phyloP scores from a whole-genome alignment of 2,797 vertebrate genomes.

The Hoplostethus atlanticus region DNA sequence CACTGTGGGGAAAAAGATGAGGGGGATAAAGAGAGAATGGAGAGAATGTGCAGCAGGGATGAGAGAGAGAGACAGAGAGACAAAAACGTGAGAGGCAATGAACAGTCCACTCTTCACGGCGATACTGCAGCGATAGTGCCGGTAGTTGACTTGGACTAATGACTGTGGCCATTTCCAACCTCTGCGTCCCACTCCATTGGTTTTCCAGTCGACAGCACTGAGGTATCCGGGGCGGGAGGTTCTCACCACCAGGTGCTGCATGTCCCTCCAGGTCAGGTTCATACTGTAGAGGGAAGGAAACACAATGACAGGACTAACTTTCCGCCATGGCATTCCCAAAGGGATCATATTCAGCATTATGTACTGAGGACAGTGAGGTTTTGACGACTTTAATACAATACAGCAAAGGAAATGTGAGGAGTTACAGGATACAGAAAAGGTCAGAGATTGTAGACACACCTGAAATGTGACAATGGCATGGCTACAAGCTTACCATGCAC shows the following conservation, averaged over 20 bases:
- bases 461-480: slow-evolving; percentile 42
- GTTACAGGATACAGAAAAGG: slow-evolving; percentile 50
- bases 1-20: slow-evolving; percentile 80
- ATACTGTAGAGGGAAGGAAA: slow-evolving; percentile 80
- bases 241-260: slow-evolving; percentile 97
- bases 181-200: slow-evolving; percentile 94
- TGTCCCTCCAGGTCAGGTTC: slow-evolving; percentile 98
- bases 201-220: slow-evolving; percentile 93
- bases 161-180: slow-evolving; percentile 76
- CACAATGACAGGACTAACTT: slow-evolving; percentile 30
- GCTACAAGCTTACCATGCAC: slow-evolving; percentile 7
- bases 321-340: slow-evolving; percentile 39
- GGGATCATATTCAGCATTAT: slow-evolving; percentile 48
- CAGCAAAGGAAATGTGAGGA: slow-evolving; percentile 53
- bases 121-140: slow-evolving; percentile 2
- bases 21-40: slow-evolving; percentile 2
- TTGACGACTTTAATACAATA: slow-evolving; percentile 45
- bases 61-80: neutral
- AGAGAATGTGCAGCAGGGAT: neutral
- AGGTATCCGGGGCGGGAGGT: slow-evolving; percentile 92
- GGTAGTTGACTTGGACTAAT: slow-evolving; percentile 13
- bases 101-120: slow-evolving; percentile 7
- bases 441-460: slow-evolving; percentile 45
- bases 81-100: slow-evolving; percentile 2
- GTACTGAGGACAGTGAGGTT: slow-evolving; percentile 37